A percentile compares a stretch with the other conserved stretches of the same genome.
Conservation (phyloP, 2,888 invertebrate species). For the Trichacis sp. region DNA sequence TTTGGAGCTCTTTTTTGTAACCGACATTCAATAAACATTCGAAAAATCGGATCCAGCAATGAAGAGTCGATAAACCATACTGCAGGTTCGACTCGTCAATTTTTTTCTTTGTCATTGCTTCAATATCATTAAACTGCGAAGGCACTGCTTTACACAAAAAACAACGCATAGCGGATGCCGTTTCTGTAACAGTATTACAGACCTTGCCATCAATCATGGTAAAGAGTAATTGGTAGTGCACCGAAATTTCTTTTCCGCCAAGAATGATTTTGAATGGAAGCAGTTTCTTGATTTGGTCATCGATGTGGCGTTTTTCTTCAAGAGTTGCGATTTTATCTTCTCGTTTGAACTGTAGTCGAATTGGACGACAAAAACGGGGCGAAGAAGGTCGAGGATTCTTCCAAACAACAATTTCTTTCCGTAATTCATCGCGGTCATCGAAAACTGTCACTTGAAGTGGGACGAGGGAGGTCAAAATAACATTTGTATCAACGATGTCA, state of each 20-base stretch:
- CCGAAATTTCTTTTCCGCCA: not conserved
- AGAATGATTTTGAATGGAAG: conserved; percentile 6
- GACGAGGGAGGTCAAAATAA: conserved; percentile 28
- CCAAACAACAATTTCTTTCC: conserved; percentile 14
- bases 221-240: conserved; percentile 22
- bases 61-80: too few relatives aligned
- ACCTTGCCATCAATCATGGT: conserved; percentile 38
- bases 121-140: conserved; percentile 35
- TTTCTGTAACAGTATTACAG: conserved; percentile 30
- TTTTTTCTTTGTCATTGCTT: conserved; percentile 15
- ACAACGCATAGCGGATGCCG: conserved; percentile 32
- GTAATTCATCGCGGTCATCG: not conserved
- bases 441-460: conserved; percentile 12
- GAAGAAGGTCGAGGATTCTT: conserved; percentile 11
- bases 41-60: conserved; percentile 21
- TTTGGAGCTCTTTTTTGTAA: conserved; percentile 18
- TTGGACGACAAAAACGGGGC: too few relatives aligned
- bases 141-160: conserved; percentile 35
- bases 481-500: conserved; percentile 22
- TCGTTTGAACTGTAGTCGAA: conserved; percentile 5
- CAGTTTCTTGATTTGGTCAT: conserved; percentile 28
- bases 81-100: not conserved
- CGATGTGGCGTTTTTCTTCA: conserved; percentile 14
- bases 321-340: conserved; percentile 12
- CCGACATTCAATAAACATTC: conserved; percentile 26